Evolutionary conservation across 2,888 invertebrate species (phyloP), one percentile per base, ranked within the genome.

Genomic region (Brenthis hecate): DNA sequence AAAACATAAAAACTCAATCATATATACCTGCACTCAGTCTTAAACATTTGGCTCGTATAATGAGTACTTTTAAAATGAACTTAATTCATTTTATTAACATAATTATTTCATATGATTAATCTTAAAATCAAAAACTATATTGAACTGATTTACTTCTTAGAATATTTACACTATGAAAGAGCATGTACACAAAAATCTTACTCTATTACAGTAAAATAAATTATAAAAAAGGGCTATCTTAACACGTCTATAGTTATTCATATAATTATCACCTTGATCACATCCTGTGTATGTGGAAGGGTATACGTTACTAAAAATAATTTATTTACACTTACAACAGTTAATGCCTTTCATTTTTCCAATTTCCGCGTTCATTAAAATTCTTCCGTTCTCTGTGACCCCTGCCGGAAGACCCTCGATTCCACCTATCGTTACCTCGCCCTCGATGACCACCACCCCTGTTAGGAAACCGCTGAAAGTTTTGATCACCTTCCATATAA

Each of bases 281-380:
- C 88, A 84, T 85, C 81, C 76, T 76, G 81, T 85, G 80, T 73
- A 81, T 83, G 84, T 84, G 90, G 88, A 89, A 91, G 88, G 86
- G 67, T 70, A 65, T 69, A 56, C 56, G 67, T 55, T 54, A 58
- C 55, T 67, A 57, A 60, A 11, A 65, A 32, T 69, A 67, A 69
- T 69, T 58, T 56, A 65, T 69, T 66, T 51, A 62, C 60, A 66
- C 76, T 66, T 76, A 78, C 71, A 76, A 74, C 76, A 65, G 51
- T 63, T 90, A 94, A 80, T 94, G 93, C 73, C 94, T 93, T 78
- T 93, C 92, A 80, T 91, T 85, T 81, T 92, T 87, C 94, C 94
- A 85, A 88, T 89, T 81, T 81, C 94, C 79, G 79, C 94, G 78
- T 83, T 94, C 84, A 85, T 87, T 85, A 85, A 87, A 84, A 84